Conservation (phyloP, 1,140 invertebrate genomes). For the Oryctes rhinoceros region DNA sequence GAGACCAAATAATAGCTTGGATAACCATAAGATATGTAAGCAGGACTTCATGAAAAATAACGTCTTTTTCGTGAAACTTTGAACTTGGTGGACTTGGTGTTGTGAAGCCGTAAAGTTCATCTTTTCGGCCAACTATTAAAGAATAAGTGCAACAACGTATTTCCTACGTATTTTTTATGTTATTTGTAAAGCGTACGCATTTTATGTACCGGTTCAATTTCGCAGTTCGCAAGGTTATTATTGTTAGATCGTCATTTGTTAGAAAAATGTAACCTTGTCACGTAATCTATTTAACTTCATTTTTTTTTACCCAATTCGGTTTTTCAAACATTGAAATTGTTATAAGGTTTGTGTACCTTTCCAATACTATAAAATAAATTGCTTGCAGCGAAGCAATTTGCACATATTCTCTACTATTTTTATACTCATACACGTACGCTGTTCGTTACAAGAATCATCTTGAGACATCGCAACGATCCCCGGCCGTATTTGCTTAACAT, state of each 20-base stretch:
- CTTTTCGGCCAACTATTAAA: no score
- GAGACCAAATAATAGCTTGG: no score
- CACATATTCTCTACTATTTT: background rate
- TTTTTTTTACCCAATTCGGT: background rate
- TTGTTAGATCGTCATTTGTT: background rate
- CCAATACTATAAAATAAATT: background rate
- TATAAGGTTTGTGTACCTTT: slow-evolving; percentile 5
- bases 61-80: no score
- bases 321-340: background rate
- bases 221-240: background rate
- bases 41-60: no score
- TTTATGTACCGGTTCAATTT: no score
- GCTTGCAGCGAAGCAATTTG: background rate
- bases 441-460: background rate
- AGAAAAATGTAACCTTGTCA: background rate
- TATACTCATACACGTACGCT: background rate
- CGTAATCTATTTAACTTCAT: background rate
- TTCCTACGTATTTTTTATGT: no score
- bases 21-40: no score
- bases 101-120: no score
- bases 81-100: no score
- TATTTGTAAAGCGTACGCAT: no score
- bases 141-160: no score
- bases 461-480: background rate
- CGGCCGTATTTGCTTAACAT: background rate